Percentiles rank a stretch among this genome's conserved stretches.
Conservation (phyloP, 1,140 invertebrate genomes). For the Pemphigus obesinymphae region DNA sequence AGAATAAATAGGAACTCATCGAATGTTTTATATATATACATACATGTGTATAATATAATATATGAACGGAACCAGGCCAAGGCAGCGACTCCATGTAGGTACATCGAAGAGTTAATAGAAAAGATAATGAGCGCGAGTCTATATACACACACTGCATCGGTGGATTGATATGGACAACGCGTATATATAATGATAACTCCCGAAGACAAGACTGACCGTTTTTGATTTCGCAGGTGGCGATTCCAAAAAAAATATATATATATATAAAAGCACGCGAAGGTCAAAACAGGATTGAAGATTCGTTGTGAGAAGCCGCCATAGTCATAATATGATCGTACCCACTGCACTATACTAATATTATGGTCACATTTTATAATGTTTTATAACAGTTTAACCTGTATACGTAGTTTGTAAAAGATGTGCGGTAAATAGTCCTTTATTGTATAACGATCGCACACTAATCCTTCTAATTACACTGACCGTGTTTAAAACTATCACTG, state of each 20-base stretch:
- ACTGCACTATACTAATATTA: too few species aligned
- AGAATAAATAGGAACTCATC: background rate
- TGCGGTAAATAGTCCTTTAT: background rate
- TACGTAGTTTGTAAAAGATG: background rate
- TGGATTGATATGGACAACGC: background rate
- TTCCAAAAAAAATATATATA: background rate
- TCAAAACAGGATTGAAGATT: background rate
- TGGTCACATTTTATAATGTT: too few species aligned
- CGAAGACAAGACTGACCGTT: background rate
- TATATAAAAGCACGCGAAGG: background rate
- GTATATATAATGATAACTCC: background rate
- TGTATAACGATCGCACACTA: background rate
- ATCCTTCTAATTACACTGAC: background rate
- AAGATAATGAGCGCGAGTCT: background rate
- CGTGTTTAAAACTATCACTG: background rate
- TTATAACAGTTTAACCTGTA: too few species aligned
- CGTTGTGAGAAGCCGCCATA: too few species aligned
- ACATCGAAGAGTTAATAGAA: background rate
- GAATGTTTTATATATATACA: background rate
- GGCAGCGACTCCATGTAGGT: slow-evolving; percentile 16
- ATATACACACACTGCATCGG: background rate
- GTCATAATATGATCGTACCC: too few species aligned
- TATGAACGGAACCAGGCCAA: slow-evolving; percentile 3
- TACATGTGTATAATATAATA: background rate
- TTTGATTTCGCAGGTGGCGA: background rate